These are phyloP conservation scores for Tapirus indicus DNA, from an alignment of 2,797 vertebrate species.

Conservation along the genomic window DNA sequence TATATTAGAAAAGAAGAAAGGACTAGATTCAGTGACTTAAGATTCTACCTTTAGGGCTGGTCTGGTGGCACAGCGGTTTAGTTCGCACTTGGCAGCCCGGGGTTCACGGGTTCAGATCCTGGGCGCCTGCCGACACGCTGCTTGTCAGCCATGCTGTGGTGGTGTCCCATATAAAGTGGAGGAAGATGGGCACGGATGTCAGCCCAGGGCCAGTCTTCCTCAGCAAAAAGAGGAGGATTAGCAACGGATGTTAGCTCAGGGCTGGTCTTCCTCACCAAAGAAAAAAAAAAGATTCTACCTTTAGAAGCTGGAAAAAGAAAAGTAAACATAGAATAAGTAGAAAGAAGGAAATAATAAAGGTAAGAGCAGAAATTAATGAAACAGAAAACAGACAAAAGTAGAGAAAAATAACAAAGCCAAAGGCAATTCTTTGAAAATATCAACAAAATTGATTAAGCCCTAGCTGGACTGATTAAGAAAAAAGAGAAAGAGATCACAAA, in stretches of 20 bases:
- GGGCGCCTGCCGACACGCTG: no score
- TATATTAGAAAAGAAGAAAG: conserved; percentile 14
- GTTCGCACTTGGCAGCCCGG: no score
- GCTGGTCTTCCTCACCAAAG: no score
- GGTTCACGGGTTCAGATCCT: no score
- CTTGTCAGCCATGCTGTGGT: no score
- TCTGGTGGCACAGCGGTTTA: no score
- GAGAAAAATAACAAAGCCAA: conserved; percentile 29
- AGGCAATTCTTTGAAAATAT: conserved; percentile 42
- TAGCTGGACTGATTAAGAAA: neutral
- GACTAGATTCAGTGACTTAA: neutral
- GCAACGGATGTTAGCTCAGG: no score
- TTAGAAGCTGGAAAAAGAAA: conserved; percentile 4
- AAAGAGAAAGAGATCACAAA: neutral
- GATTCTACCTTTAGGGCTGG: neutral
- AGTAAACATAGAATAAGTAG: conserved; percentile 51
- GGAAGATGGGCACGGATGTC: no score
- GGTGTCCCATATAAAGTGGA: no score
- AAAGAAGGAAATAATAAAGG: conserved; percentile 45
- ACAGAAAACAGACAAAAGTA: conserved; percentile 29
- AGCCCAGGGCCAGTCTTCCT: no score
- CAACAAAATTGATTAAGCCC: neutral
- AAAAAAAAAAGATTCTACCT: neutral
- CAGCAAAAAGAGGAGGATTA: no score
- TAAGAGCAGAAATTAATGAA: conserved; percentile 16